Evolutionary conservation across 2,113 vertebrate genomes (phyloP).

Genomic region (Okapia johnstoni): DNA sequence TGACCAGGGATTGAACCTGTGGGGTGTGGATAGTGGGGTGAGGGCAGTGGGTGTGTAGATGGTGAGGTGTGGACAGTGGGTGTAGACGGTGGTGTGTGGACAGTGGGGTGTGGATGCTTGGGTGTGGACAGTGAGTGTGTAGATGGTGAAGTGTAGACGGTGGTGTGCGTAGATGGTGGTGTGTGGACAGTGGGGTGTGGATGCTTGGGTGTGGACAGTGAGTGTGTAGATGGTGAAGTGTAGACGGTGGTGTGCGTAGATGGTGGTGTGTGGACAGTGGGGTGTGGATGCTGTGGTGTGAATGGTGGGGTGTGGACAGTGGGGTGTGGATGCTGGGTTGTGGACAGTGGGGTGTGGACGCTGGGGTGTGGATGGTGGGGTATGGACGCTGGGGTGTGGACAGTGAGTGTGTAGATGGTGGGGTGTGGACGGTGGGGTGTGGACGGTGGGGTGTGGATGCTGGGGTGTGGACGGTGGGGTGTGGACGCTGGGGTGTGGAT

Average conservation of each 20-base stretch:
- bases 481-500: not conserved
- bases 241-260: too few species aligned
- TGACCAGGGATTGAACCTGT: not conserved
- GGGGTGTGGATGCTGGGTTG: not conserved
- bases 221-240: not conserved
- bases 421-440: too few species aligned
- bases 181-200: not conserved
- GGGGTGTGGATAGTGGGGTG: not conserved
- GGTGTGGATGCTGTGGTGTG: too few species aligned
- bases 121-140: rapidly evolving
- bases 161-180: too few species aligned
- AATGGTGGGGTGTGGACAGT: not conserved
- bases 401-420: too few species aligned
- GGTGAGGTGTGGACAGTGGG: too few species aligned
- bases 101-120: rapidly evolving
- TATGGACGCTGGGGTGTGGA: too few species aligned
- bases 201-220: rapidly evolving
- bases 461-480: not conserved
- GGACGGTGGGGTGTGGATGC: too few species aligned
- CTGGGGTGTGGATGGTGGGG: too few species aligned
- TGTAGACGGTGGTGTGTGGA: not conserved
- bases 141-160: too few species aligned
- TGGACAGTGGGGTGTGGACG: rapidly evolving
- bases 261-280: too few species aligned
- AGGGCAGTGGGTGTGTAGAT: too few species aligned